Base-by-base conservation (phyloP, 2,888 invertebrate species). In the Macaria notata region DNA sequence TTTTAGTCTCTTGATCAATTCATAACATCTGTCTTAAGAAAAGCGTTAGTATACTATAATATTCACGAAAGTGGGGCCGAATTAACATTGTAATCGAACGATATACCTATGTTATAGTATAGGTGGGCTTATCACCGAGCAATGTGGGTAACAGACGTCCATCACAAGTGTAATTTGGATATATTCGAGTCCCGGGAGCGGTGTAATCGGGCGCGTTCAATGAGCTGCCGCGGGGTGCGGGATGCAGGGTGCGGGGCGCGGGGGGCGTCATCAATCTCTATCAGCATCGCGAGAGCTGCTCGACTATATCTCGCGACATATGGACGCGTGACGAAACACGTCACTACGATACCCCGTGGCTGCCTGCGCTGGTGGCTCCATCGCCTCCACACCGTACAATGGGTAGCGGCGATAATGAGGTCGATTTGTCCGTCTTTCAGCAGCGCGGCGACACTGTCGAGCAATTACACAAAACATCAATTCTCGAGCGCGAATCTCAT, bases 161-260 rank as follows among this genome's bases (percentile, higher is more conserved):
- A 86, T 91, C 88, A 88, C 75, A 68, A 55, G 69, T 73, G 83
- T 89, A 90, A 90, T 91, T 90, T 90, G 90, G 87, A 89, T 91
- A 87, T 88, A 90, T 88, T 89, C 85, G 88, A 83, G 82, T 82
- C 83, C 86, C 84, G 79, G 74, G 81, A 79, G 73, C 75, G 74
- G 75, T 71, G 78, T 88, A 87, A 86, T 84, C 86, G 85, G 78
- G 81, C 78, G 78, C 81, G 84, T 84, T 75, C 84, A 80, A 81
- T 83, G 84, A 81, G 19, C 81, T 82, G 80, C 80, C 73, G 76
- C 66, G 70, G 71, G 63, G 74, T 60, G 73, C 61, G 69, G 66
- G 43, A 66, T 31, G 71, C 46, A 61, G 64, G 65, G 74, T 71
- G 66, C 71, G 69, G 66, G 58, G 56, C 19, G 63, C 46, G 49